Conservation (phyloP, 1,140 invertebrate species). For the Adoxophyes honmai region DNA sequence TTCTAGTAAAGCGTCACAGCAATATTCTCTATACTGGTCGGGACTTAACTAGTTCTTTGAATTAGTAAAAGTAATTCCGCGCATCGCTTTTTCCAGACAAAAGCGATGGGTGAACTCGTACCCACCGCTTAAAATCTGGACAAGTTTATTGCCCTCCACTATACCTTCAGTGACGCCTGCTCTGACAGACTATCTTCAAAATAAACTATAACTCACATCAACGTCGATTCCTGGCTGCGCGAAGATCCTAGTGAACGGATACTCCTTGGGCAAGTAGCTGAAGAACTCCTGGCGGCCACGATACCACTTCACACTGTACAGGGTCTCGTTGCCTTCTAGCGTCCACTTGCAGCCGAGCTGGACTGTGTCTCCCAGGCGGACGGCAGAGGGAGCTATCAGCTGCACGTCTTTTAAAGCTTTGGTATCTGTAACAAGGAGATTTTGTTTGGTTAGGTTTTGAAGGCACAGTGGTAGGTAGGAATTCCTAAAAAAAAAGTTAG, state of each 20-base stretch:
- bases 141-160: too few relatives aligned
- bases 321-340: slow-evolving; percentile 79
- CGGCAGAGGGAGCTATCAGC: slow-evolving; percentile 79
- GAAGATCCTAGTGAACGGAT: slow-evolving; percentile 80
- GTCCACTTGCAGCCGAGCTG: slow-evolving; percentile 86
- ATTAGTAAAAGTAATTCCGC: too few relatives aligned
- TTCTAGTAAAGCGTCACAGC: too few relatives aligned
- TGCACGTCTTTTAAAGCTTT: slow-evolving; percentile 61
- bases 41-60: too few relatives aligned
- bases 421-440: slow-evolving; percentile 56
- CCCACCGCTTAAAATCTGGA: too few relatives aligned
- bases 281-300: slow-evolving; percentile 85
- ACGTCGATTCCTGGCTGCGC: slow-evolving; percentile 79
- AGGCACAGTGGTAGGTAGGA: too few relatives aligned
- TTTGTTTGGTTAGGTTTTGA: neutral
- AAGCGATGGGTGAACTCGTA: too few relatives aligned
- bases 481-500: too few relatives aligned
- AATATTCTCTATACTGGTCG: too few relatives aligned
- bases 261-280: slow-evolving; percentile 81
- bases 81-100: too few relatives aligned
- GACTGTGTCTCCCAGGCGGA: slow-evolving; percentile 82
- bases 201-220: slow-evolving; percentile 68
- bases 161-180: too few relatives aligned
- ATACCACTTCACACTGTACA: slow-evolving; percentile 93
- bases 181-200: neutral